Conservation (phyloP, 2,113 vertebrate species). For the Sander vitreus region DNA sequence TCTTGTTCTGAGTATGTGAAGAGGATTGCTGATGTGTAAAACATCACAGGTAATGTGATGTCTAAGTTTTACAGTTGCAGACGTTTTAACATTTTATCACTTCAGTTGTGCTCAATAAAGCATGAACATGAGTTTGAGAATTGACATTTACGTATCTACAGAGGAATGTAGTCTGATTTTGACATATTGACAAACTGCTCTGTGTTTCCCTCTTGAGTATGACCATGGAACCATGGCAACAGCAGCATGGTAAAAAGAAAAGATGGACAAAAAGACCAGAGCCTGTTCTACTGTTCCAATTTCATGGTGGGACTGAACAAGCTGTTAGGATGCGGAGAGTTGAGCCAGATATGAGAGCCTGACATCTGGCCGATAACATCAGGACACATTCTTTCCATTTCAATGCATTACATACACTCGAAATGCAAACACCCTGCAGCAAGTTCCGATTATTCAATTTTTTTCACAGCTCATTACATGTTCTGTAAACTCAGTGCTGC, state of each 20-base stretch:
- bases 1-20: neutral
- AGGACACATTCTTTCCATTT: slow-evolving; percentile 16
- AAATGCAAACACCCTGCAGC: slow-evolving; percentile 44
- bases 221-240: slow-evolving; percentile 43
- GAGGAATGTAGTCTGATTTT: neutral
- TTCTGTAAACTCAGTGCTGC: neutral
- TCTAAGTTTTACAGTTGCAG: neutral
- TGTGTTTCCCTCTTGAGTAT: slow-evolving; percentile 31
- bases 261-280: slow-evolving; percentile 6
- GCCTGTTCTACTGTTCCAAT: slow-evolving; percentile 13
- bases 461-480: slow-evolving; percentile 22
- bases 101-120: neutral
- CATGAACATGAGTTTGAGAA: neutral
- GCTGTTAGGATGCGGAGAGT: slow-evolving; percentile 28
- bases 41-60: neutral
- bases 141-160: slow-evolving; percentile 2
- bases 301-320: slow-evolving; percentile 37
- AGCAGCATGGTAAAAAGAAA: slow-evolving; percentile 22
- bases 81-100: neutral
- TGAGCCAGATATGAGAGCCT: slow-evolving; percentile 26
- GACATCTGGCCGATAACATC: slow-evolving; percentile 35
- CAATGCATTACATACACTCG: slow-evolving; percentile 25
- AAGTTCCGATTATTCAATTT: slow-evolving; percentile 4
- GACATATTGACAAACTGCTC: slow-evolving; percentile 28
- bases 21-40: neutral